phyloP scores from a whole-genome alignment of 2,113 vertebrate species.

The Sapayoa aenigma region DNA sequence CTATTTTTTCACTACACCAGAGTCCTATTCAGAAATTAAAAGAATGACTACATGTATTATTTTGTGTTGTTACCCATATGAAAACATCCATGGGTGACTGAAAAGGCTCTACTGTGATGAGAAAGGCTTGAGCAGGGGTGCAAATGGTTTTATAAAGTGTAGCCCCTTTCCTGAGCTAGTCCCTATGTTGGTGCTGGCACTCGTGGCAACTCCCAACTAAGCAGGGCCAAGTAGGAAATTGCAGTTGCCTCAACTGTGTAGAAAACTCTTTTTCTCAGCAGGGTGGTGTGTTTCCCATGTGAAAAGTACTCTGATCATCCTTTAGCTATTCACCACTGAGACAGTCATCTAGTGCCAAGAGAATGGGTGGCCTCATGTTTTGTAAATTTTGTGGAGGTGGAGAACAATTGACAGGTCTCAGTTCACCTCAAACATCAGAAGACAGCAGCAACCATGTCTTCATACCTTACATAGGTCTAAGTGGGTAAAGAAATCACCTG shows the following conservation, averaged over 20 bases:
- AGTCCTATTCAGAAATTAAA: neutral
- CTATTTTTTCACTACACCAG: neutral
- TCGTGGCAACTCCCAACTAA: rapidly evolving
- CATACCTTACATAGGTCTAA: neutral
- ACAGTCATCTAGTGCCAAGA: neutral
- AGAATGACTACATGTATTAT: neutral
- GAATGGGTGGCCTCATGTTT: neutral
- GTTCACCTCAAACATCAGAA: neutral
- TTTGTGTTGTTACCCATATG: neutral
- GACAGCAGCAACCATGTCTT: neutral
- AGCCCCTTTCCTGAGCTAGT: neutral
- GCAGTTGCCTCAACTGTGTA: neutral
- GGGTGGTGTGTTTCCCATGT: neutral
- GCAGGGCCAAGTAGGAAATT: neutral
- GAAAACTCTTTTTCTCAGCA: neutral
- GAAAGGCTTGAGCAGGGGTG: neutral
- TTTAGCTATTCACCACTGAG: neutral
- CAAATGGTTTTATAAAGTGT: neutral
- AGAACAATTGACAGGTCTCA: neutral
- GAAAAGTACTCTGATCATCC: neutral
- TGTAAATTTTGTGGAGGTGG: rapidly evolving
- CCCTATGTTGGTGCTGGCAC: neutral
- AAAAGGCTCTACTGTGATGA: neutral
- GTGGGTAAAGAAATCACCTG: neutral
- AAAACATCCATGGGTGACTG: neutral